Base-by-base conservation (phyloP, 2,113 vertebrate species). In the Micronycteris hirsuta region DNA sequence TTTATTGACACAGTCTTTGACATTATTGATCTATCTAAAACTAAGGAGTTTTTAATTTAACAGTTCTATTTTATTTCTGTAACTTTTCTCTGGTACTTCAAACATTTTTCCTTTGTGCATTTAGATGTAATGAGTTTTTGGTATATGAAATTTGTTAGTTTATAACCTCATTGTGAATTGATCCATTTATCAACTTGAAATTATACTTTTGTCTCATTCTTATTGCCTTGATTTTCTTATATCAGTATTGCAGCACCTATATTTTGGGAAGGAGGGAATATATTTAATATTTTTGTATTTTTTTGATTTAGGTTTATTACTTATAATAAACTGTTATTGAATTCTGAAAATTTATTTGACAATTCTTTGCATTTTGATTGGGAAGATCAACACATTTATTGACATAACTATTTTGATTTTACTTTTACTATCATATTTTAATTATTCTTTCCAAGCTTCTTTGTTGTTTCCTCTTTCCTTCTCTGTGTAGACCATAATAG, bases 361-460 rank as follows among this genome's bases (percentile, higher is more conserved):
- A 89, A 74, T 61, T 28, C 63, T 89, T 45, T 61, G 13, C 12
- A 73, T 89, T 85, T 81, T 71, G 78, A 58, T 41, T 47, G 38
- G 45, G 31, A 47, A 67, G 20, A 43, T 86, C 41, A 43, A 89
- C 17, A 14, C 31, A 56, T 54, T 92, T 88, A 41, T 80, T 45
- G 52, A 84, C 9, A 68, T 43, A 71, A 38, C 19, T 91, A 71
- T 78, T 95, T 93, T 89, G 16, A 93, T 89, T 93, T 93, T 61
- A 81, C 10, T 89, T 70, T 26, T 95, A 76, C 56, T 17, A 3
- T 77, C 41, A 86, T 67, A 80, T 45, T 80, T 76, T 83, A 83
- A 76, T 90, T 68, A 82, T 90, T 81, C 49, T 20, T 41, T 89
- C 28, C 45, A 45, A 58, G 14, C 26, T 76, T 56, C 12, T 58